Base-by-base conservation (phyloP, 2,888 invertebrate genomes). In the Graphium colonna region DNA sequence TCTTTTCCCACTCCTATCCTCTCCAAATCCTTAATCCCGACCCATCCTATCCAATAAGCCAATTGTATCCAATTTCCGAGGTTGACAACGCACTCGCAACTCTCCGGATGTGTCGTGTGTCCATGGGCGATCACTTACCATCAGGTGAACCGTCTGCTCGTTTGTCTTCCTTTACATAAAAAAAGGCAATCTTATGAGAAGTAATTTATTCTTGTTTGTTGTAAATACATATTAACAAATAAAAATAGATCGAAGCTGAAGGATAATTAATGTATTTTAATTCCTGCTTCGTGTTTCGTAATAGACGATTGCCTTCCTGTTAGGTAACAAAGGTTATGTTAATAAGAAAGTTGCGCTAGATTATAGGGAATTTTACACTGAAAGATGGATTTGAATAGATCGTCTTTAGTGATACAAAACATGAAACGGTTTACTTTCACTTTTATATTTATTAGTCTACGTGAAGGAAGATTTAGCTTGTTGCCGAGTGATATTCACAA, bases 271-370 rank as follows among this genome's bases (percentile, higher is more conserved):
- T 39, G 38, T 52, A 39, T 48, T 46, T 52, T 16, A 42, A 41
- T 36, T 36, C 33, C 9, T 52, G 9, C 31, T 12, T 48, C 39
- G 38, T 43, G 47, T 13, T 28, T 26, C 18, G 39, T 43, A 10
- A 36, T 54, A 41, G 33, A 49, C 31, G 53, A 15, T 13, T 39
- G 44, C 45, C 45, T 54, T 54, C 54, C 54, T 54, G 41, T 38
- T 54, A 9, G n/a, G n/a, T 13, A 33, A 33, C 42, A 43, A 45
- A 50, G 43, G 45, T 26, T 50, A 50, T 33, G 49, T 21, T 49
- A 45, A 44, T 45, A 18, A 31, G 16, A 9, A 26, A 39, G 41
- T 21, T 46, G 40, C 31, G 33, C 36, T 44, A 13, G 33, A 44
- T 18, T 39, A 31, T 15, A 4, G 48, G 38, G 15, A 39, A 39